Evolutionary conservation across 2,113 vertebrate species (phyloP).

Genomic region (Hippoglossus stenolepis): DNA sequence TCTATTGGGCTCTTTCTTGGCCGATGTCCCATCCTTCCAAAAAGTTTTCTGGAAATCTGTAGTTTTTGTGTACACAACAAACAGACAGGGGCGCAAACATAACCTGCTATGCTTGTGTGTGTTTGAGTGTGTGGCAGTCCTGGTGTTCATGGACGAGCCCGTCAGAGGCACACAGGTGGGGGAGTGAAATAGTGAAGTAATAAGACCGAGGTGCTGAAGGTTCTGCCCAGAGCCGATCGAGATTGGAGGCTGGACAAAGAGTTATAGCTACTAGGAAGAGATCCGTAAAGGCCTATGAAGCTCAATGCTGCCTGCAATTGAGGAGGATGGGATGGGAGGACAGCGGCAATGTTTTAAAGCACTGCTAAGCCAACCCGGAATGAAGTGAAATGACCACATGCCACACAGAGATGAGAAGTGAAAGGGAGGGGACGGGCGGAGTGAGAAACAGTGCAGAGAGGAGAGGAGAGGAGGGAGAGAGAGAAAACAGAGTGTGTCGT

Average conservation of each 20-base stretch:
- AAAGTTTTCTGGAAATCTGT: background rate
- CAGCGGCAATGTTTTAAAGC: slow-evolving; percentile 68
- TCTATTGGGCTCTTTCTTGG: too few species aligned
- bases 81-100: background rate
- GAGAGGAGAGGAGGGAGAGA: slow-evolving; percentile 24
- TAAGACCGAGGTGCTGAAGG: slow-evolving; percentile 33
- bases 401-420: slow-evolving; percentile 70
- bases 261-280: slow-evolving; percentile 39
- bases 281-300: slow-evolving; percentile 47
- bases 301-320: slow-evolving; percentile 52
- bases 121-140: background rate
- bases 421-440: slow-evolving; percentile 50
- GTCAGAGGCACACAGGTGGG: slow-evolving; percentile 19
- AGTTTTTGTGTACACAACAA: background rate
- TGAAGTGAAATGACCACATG: slow-evolving; percentile 76
- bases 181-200: slow-evolving; percentile 35
- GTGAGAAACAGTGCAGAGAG: slow-evolving; percentile 58
- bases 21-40: background rate
- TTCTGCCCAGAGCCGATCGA: slow-evolving; percentile 40
- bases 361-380: slow-evolving; percentile 70
- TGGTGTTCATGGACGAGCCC: background rate
- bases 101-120: background rate
- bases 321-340: slow-evolving; percentile 67
- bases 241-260: slow-evolving; percentile 44
- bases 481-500: slow-evolving; percentile 71